These are phyloP conservation scores for Blomia tropicalis DNA, from an alignment of 2,888 invertebrate genomes.

Conservation along the genomic window DNA sequence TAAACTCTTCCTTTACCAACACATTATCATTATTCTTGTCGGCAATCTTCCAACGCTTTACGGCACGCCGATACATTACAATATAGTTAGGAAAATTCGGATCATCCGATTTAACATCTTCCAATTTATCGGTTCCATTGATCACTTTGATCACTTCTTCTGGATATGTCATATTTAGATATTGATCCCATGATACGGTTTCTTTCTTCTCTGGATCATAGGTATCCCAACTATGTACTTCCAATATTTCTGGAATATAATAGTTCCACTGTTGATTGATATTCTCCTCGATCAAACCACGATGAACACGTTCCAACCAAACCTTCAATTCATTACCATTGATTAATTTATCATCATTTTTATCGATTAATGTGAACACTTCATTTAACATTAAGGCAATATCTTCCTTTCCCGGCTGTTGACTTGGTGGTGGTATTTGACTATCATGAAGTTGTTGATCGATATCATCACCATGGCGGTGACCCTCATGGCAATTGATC, in stretches of 20 bases:
- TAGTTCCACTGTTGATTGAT: slow-evolving; percentile 31
- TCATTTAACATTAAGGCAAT: slow-evolving; percentile 6
- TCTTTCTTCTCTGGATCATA: slow-evolving; percentile 30
- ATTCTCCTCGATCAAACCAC: slow-evolving; percentile 30
- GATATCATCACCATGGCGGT: slow-evolving; percentile 18
- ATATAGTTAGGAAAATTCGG: slow-evolving; percentile 25
- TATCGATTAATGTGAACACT: slow-evolving; percentile 23
- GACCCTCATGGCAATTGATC: neutral
- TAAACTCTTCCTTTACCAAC: slow-evolving; percentile 30
- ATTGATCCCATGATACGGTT: slow-evolving; percentile 30
- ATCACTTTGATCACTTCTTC: slow-evolving; percentile 26
- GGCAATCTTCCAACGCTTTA: slow-evolving; percentile 31
- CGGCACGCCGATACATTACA: slow-evolving; percentile 29
- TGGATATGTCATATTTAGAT: slow-evolving; percentile 30
- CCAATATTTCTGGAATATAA: slow-evolving; percentile 30
- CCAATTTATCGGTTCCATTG: neutral
- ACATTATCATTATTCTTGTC: slow-evolving; percentile 30
- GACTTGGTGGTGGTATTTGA: slow-evolving; percentile 24
- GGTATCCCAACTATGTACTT: slow-evolving; percentile 29
- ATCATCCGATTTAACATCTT: slow-evolving; percentile 18
- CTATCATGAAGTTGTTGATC: slow-evolving; percentile 23
- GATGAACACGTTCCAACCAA: slow-evolving; percentile 29
- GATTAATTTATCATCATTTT: slow-evolving; percentile 25
- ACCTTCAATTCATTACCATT: slow-evolving; percentile 29
- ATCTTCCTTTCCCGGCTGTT: slow-evolving; percentile 23